A percentile compares a stretch with the other conserved stretches of the same genome.
phyloP scores from a whole-genome alignment of 2,797 vertebrate genomes.

The Rhabdophis nuchalis region DNA sequence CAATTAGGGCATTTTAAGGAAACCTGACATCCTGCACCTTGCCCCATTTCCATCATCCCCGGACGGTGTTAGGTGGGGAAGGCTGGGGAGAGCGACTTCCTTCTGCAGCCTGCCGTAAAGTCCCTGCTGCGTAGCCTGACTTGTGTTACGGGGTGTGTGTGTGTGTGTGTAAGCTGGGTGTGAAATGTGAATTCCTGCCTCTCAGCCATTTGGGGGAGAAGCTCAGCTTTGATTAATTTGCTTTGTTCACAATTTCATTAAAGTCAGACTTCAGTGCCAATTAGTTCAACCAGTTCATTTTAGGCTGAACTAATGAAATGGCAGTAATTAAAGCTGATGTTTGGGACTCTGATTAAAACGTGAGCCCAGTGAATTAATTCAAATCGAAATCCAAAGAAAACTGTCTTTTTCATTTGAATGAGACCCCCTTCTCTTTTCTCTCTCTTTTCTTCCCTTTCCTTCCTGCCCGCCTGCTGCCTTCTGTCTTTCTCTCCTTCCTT shows the following conservation, averaged over 20 bases:
- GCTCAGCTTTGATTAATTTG: slow-evolving; percentile 23
- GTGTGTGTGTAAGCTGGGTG: too few species aligned
- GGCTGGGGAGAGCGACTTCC: background rate
- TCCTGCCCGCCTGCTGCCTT: background rate
- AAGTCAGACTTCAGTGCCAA: slow-evolving; percentile 32
- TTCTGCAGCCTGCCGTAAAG: background rate
- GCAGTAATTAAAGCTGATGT: slow-evolving; percentile 27
- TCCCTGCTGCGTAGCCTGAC: too few species aligned
- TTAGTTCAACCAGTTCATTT: slow-evolving; percentile 38
- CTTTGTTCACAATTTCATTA: slow-evolving; percentile 33
- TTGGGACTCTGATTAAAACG: slow-evolving; percentile 27
- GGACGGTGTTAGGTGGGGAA: background rate
- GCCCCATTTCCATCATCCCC: too few species aligned
- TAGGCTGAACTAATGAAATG: slow-evolving; percentile 28
- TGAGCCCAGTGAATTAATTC: background rate
- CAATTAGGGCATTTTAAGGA: too few species aligned
- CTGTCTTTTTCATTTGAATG: background rate
- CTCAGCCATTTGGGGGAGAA: slow-evolving; percentile 10
- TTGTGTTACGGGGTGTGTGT: too few species aligned
- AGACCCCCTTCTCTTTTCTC: too few species aligned
- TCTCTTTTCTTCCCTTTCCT: background rate
- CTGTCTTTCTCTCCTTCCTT: background rate
- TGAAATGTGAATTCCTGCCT: background rate
- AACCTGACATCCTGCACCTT: background rate
- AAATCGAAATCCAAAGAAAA: background rate